phyloP scores from a whole-genome alignment of 2,888 invertebrate genomes.

The Hecatera dysodea region DNA sequence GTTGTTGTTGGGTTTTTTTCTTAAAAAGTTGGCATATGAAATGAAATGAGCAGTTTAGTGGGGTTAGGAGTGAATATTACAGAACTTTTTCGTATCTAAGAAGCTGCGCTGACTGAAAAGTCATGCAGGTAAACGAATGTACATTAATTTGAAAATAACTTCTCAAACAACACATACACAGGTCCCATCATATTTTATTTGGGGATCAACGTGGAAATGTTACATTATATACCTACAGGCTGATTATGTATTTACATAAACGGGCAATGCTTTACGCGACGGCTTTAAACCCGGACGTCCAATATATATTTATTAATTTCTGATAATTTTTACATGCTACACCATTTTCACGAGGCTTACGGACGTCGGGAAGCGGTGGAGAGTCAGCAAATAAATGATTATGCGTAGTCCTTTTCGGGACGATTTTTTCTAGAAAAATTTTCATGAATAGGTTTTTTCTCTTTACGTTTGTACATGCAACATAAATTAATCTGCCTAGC shows the following conservation, averaged over 20 bases:
- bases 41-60: too few relatives aligned
- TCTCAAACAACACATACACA: background rate
- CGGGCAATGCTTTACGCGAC: constrained; percentile 45
- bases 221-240: constrained; percentile 57
- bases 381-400: constrained; percentile 61
- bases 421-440: background rate
- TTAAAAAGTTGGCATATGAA: too few relatives aligned
- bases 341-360: constrained; percentile 74
- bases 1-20: too few relatives aligned
- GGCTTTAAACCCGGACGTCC: constrained; percentile 53
- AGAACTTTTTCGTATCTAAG: background rate
- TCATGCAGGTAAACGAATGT: too few relatives aligned
- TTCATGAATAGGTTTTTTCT: too few relatives aligned
- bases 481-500: too few relatives aligned
- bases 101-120: too few relatives aligned
- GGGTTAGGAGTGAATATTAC: too few relatives aligned
- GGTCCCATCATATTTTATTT: constrained; percentile 34
- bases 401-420: background rate
- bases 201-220: constrained; percentile 28
- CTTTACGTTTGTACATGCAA: too few relatives aligned
- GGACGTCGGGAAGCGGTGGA: constrained; percentile 65
- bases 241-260: constrained; percentile 55
- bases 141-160: too few relatives aligned
- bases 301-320: constrained; percentile 74
- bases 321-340: constrained; percentile 76